phyloP scores from a whole-genome alignment of 1,140 invertebrate genomes.

The Lucilia cuprina region DNA sequence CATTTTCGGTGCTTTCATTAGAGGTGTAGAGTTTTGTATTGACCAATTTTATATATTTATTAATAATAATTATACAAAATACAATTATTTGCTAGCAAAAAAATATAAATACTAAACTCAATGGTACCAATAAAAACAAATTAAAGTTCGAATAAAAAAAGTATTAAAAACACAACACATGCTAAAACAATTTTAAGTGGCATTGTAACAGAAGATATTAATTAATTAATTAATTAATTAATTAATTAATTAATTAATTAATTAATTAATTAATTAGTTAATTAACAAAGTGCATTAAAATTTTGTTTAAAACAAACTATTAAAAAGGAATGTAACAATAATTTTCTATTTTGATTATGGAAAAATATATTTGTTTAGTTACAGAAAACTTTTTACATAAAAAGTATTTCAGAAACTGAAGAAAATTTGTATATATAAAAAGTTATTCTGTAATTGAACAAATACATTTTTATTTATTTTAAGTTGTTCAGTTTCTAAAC shows the following conservation, averaged over 20 bases:
- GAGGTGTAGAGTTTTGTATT: constrained; percentile 58
- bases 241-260: background rate
- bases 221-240: background rate
- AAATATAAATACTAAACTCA: constrained; percentile 5
- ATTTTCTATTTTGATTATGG: too few species aligned
- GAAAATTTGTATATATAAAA: too few species aligned
- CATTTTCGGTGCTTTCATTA: constrained; percentile 61
- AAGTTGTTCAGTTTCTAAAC: too few species aligned
- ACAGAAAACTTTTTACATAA: too few species aligned
- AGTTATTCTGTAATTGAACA: too few species aligned
- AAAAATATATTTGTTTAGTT: too few species aligned
- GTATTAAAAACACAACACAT: background rate
- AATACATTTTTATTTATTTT: too few species aligned
- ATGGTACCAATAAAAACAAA: constrained; percentile 8
- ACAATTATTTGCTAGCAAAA: constrained; percentile 21
- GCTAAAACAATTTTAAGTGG: background rate
- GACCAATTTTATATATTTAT: constrained; percentile 42
- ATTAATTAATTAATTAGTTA: background rate
- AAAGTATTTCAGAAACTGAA: too few species aligned
- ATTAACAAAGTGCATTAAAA: background rate
- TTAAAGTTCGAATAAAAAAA: background rate
- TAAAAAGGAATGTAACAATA: too few species aligned
- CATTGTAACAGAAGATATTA: background rate
- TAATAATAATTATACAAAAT: constrained; percentile 24
- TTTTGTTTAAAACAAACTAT: background rate